A percentile compares a stretch with the other conserved stretches of the same genome.
These are phyloP conservation scores for Ashinkailepas kermadecensis DNA, from an alignment of 2,888 invertebrate species.

Conservation along the genomic window DNA sequence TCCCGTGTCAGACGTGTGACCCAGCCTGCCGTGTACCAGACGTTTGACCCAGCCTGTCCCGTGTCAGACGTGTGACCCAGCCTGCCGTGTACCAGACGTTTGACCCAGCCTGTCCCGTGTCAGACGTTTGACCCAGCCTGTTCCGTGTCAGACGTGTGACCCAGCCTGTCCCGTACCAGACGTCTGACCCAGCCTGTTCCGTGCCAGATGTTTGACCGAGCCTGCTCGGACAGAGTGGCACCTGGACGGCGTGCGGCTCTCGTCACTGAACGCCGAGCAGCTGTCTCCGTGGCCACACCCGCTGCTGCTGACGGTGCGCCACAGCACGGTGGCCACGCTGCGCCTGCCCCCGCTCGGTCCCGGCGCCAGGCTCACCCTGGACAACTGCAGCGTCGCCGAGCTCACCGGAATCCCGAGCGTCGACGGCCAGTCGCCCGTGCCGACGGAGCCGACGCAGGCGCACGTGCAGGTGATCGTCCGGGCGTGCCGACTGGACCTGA, in stretches of 20 bases:
- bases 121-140: too few species aligned
- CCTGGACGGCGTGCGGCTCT: background rate
- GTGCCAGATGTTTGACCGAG: too few species aligned
- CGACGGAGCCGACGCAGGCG: background rate
- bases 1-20: too few species aligned
- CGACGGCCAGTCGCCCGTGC: background rate
- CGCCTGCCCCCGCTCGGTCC: background rate
- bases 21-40: too few species aligned
- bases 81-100: too few species aligned
- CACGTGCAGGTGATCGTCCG: background rate
- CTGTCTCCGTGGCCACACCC: background rate
- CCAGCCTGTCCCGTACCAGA: too few species aligned
- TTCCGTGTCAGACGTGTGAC: too few species aligned
- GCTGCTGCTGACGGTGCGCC: background rate
- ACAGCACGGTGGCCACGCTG: background rate
- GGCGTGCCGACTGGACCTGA: background rate
- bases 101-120: too few species aligned
- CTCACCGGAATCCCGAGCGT: background rate
- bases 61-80: too few species aligned
- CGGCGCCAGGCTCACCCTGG: background rate
- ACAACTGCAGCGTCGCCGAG: background rate
- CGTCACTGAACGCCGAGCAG: conserved; percentile 3
- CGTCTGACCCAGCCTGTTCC: too few species aligned
- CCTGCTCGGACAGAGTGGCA: background rate
- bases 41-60: too few species aligned